Percentiles rank a stretch among this genome's conserved stretches.
phyloP scores from a whole-genome alignment of 2,888 invertebrate species.

The Noctuana brunneofusca region DNA sequence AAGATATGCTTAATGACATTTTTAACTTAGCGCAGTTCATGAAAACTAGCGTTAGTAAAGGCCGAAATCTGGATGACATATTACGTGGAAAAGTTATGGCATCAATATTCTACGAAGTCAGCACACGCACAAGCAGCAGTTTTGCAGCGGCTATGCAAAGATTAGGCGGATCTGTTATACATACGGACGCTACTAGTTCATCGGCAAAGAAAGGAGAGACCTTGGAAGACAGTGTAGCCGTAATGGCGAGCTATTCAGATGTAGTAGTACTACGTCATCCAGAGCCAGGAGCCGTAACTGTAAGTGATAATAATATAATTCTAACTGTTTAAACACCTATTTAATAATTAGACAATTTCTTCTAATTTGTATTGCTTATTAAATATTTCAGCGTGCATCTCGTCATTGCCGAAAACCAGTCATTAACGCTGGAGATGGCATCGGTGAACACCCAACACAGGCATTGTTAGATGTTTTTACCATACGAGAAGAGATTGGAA shows the following conservation, averaged over 20 bases:
- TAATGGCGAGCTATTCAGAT: constrained; percentile 96
- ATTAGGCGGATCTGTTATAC: constrained; percentile 95
- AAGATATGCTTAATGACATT: constrained; percentile 95
- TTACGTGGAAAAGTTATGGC: constrained; percentile 97
- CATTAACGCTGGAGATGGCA: constrained; percentile 99
- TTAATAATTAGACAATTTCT: background rate
- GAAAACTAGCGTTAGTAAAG: constrained; percentile 91
- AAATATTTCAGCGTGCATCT: constrained; percentile 87
- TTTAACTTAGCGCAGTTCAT: constrained; percentile 96
- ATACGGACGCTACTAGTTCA: constrained; percentile 94
- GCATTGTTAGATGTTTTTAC: constrained; percentile 98
- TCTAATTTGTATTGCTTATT: background rate
- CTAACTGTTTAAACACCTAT: too few relatives aligned
- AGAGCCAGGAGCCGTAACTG: constrained; percentile 93
- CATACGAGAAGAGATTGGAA: constrained; percentile 99
- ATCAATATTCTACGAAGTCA: constrained; percentile 98
- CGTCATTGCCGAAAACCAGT: constrained; percentile 93
- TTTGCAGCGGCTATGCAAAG: constrained; percentile 98
- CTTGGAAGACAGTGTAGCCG: constrained; percentile 92
- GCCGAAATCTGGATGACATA: constrained; percentile 92
- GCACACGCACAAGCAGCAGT: constrained; percentile 97
- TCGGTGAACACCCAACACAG: constrained; percentile 98
- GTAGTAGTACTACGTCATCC: constrained; percentile 97
- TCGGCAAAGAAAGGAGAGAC: constrained; percentile 98
- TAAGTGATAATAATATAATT: constrained; percentile 76